Conservation (phyloP, 1,140 invertebrate species). For the Apis florea region DNA sequence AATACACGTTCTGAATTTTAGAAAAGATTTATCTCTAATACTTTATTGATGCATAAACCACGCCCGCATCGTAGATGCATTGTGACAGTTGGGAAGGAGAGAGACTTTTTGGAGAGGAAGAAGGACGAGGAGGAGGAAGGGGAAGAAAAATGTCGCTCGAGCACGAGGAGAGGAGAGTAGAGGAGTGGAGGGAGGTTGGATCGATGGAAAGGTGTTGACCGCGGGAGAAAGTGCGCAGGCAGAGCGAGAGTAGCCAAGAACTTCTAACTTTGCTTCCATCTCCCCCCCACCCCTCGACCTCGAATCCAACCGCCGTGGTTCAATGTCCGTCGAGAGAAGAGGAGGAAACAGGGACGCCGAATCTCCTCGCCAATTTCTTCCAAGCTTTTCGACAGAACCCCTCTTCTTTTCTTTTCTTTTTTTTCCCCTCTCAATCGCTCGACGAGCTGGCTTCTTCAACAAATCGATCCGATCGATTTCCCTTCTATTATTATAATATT, state of each 20-base stretch:
- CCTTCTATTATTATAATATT: too few species aligned
- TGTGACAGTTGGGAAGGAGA: neutral
- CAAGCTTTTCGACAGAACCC: too few species aligned
- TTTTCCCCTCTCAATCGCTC: too few species aligned
- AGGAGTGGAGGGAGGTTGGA: constrained; percentile 5
- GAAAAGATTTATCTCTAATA: too few species aligned
- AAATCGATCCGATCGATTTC: too few species aligned
- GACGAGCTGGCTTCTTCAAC: too few species aligned
- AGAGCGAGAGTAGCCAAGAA: constrained; percentile 71
- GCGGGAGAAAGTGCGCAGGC: constrained; percentile 68
- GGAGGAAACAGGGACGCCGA: constrained; percentile 29
- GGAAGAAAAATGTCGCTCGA: neutral
- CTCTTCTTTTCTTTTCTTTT: too few species aligned
- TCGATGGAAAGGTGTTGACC: constrained; percentile 58
- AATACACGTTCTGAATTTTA: too few species aligned
- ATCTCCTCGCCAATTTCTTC: too few species aligned
- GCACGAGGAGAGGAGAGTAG: neutral
- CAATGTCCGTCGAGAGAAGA: constrained; percentile 63
- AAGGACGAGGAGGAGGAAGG: neutral
- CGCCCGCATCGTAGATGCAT: too few species aligned
- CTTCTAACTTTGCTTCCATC: constrained; percentile 62
- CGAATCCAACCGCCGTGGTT: constrained; percentile 65
- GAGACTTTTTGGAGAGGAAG: neutral
- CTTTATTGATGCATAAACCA: too few species aligned
- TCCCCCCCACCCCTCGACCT: constrained; percentile 68